Conservation (phyloP, 2,797 vertebrate species). For the Prionace glauca region DNA sequence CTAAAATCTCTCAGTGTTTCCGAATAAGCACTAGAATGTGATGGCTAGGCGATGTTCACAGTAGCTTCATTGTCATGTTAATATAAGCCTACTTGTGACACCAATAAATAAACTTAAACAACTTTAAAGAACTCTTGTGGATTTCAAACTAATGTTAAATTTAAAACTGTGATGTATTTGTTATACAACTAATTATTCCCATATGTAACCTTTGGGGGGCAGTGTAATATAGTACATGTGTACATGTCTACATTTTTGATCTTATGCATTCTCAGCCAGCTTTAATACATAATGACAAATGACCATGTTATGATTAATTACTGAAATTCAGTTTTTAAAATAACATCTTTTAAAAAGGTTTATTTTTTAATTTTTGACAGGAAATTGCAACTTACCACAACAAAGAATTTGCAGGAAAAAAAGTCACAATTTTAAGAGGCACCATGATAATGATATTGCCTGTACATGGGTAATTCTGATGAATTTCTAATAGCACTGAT, state of each 20-base stretch:
- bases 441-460: neutral
- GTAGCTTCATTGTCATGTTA: no score
- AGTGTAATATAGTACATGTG: neutral
- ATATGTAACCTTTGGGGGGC: neutral
- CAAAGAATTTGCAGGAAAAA: neutral
- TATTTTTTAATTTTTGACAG: neutral
- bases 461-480: neutral
- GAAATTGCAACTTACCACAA: neutral
- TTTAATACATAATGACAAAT: neutral
- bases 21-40: no score
- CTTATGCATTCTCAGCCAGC: neutral
- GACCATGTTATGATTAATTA: neutral
- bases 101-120: no score
- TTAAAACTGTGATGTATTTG: neutral
- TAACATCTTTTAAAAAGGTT: neutral
- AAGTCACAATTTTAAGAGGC: neutral
- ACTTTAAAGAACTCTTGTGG: neutral
- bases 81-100: no score
- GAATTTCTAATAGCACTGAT: neutral
- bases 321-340: neutral
- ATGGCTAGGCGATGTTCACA: no score
- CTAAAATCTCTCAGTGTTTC: no score
- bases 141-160: neutral
- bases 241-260: neutral
- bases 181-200: neutral